Evolutionary conservation across 2,113 vertebrate genomes (phyloP), one percentile per base, ranked within the genome.

Genomic region (Bungarus multicinctus): DNA sequence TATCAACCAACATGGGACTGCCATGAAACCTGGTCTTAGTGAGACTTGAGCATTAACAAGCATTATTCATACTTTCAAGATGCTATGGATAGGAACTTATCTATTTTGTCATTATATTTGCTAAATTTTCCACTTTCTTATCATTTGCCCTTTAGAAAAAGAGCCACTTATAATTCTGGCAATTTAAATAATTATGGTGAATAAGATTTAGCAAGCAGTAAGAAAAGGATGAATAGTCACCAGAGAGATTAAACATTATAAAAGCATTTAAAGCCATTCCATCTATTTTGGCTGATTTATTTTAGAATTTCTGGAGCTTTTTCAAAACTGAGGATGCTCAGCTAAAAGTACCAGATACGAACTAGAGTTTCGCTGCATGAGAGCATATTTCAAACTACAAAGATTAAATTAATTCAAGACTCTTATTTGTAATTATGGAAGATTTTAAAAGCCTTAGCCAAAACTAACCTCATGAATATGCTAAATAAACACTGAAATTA

Each of bases 321-420:
- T 90, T 87, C 93, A 20, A 93, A 74, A 53, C 25, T 52, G 43
- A 93, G 18, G 54, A 90, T 45, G 91, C 60, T 85, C 0, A 94
- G 94, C 87, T 92, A 93, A 69, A 57, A 90, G 53, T 94, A 91
- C 89, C 91, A 27, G 52, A 64, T 81, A 87, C 50, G 87, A 85
- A 91, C 89, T 89, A 87, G 88, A 53, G 85, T 10, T 39, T 9
- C 74, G 91, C 69, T 93, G 86, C 34, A 92, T 8, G n/a, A 57
- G 52, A 88, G 3, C 95, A 90, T 88, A 93, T 92, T 94, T 95
- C 92, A 91, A 91, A 45, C 92, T 88, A 85, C 30, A 5, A 39
- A 90, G 45, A 54, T 91, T 89, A 93, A 93, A 95, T 53, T 8
- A 90, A 23, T 88, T 54, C 30, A 81, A 88, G 53, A 50, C 90